Evolutionary conservation across 2,888 invertebrate genomes (phyloP), one percentile per base, ranked within the genome.

Genomic region (Nemotelus nigrinus): DNA sequence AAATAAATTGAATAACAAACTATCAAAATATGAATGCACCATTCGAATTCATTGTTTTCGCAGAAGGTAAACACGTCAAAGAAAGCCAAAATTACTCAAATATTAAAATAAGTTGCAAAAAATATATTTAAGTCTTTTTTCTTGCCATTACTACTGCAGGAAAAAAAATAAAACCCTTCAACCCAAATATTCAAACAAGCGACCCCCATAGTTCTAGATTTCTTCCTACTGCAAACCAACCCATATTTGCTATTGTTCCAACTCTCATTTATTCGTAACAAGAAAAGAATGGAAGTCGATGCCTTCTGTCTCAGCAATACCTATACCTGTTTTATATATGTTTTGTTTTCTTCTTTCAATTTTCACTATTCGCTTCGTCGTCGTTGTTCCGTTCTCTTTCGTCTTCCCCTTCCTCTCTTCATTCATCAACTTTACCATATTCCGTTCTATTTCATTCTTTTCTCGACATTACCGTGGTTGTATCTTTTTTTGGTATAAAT

Each of bases 321-420:
- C 50, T 48, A 53, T 65, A 67, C 67, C 67, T 67, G 67, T 48
- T 67, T 48, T 50, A 50, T 48, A 48, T n/a, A 4, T 39, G 43
- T 25, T 63, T n/a, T 48, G 50, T 67, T 67, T 67, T 48, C 39
- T 47, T 48, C n/a, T 65, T 48, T 67, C 7, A 57, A 57, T 57
- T 57, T 57, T 57, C 25, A 57, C 25, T 57, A 57, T 57, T 57
- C 57, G 25, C 57, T 25, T 3, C 1, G 0, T 25, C 25, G 4
- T 6, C 10, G 25, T 25, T 25, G 25, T 25, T 57, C 57, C 25
- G 57, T 57, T 25, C 57, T 25, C 25, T 25, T 25, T 25, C 25
- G 25, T 25, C 25, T 1, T 25, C 25, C 57, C 10, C 25, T 25
- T 57, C 10, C 10, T 57, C 25, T 57, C 57, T 57, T 7, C 57